phyloP scores from a whole-genome alignment of 2,113 vertebrate genomes.

The Tachuris rubrigastra region DNA sequence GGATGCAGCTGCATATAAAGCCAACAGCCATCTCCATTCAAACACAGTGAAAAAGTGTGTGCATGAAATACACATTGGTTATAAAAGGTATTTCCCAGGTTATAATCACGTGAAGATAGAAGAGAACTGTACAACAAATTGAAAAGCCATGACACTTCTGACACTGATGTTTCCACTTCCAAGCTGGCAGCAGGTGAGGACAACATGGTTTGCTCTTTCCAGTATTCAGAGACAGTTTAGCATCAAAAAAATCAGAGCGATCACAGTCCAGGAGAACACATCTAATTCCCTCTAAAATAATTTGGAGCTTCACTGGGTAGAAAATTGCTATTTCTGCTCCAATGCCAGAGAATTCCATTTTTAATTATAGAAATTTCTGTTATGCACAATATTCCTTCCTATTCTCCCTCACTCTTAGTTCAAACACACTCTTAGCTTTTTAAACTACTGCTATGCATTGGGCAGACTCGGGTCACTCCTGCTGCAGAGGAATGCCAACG shows the following conservation, averaged over 20 bases:
- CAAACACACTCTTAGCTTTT: slow-evolving; percentile 31
- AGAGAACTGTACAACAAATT: background rate
- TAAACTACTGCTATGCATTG: background rate
- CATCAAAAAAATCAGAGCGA: slow-evolving; percentile 10
- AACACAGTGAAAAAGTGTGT: background rate
- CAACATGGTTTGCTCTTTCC: background rate
- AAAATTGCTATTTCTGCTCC: slow-evolving; percentile 69
- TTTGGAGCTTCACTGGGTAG: slow-evolving; percentile 67
- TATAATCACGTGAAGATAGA: background rate
- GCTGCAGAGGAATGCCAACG: background rate
- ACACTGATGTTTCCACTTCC: background rate
- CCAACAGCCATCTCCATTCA: background rate
- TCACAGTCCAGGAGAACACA: slow-evolving; percentile 39
- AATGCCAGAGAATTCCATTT: slow-evolving; percentile 53
- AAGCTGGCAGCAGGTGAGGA: slow-evolving; percentile 1
- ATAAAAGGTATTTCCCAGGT: background rate
- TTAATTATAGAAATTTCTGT: slow-evolving; percentile 63
- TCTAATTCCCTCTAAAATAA: slow-evolving; percentile 59
- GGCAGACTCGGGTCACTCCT: slow-evolving; percentile 7
- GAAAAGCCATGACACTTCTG: background rate
- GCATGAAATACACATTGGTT: background rate
- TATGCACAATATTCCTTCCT: slow-evolving; percentile 45
- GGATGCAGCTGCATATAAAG: background rate
- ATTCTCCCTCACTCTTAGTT: slow-evolving; percentile 25
- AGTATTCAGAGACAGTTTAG: slow-evolving; percentile 3